A percentile compares a stretch with the other conserved stretches of the same genome.
phyloP scores from a whole-genome alignment of 2,888 invertebrate genomes.

The Lacanobia wlatinum region DNA sequence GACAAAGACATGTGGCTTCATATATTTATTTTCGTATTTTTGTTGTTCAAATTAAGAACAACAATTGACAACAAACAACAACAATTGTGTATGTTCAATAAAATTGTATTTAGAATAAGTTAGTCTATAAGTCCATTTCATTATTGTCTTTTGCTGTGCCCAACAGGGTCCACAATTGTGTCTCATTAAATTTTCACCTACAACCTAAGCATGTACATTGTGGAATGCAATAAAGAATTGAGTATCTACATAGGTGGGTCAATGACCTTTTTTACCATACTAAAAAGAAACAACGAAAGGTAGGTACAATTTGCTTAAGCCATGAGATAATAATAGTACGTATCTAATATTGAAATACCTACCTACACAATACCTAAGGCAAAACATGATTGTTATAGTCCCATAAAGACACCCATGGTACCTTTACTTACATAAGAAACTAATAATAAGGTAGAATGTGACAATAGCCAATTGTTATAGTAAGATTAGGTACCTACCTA shows the following conservation, averaged over 20 bases:
- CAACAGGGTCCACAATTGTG: too few relatives aligned
- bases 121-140: too few relatives aligned
- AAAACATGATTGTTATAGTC: background rate
- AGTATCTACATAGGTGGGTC: background rate
- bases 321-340: background rate
- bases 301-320: background rate
- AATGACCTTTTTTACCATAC: background rate
- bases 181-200: too few relatives aligned
- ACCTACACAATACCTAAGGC: background rate
- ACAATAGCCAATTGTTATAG: constrained; percentile 14
- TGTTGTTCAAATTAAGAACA: too few relatives aligned
- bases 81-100: too few relatives aligned
- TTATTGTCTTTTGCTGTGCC: too few relatives aligned
- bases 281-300: background rate
- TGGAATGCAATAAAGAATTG: too few relatives aligned
- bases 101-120: too few relatives aligned
- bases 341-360: background rate
- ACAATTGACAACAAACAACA: too few relatives aligned
- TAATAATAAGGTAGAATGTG: constrained; percentile 7
- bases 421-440: background rate
- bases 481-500: background rate
- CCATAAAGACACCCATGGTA: background rate
- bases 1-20: too few relatives aligned
- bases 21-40: too few relatives aligned
- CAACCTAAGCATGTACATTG: too few relatives aligned